Base-by-base conservation (phyloP, 2,888 invertebrate species). In the Dorcus hopei region DNA sequence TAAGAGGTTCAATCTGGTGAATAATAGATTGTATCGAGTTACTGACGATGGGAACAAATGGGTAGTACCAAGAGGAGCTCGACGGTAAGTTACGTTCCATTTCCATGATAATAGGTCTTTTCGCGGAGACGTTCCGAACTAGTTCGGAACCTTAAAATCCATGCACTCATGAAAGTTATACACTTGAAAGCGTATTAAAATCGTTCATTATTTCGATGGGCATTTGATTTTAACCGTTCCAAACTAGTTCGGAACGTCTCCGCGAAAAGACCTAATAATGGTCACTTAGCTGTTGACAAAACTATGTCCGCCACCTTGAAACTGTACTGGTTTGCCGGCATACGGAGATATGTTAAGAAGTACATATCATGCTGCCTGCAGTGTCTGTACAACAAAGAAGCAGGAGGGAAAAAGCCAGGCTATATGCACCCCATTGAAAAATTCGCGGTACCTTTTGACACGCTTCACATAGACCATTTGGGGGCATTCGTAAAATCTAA, bases 361-460 rank as follows among this genome's bases (percentile, higher is more conserved):
- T 72, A 74, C 52, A 68, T 73, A 11, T 14, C 14, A 14, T 14
- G 14, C 38, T 74, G 72, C 54, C 26, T 75, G 9, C 66, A 68
- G 23, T 72, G 72, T 54, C 52, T 67, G 50, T 74, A 73, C 62
- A 69, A 67, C 55, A 74, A 74, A 66, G 64, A 60, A 11, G 65
- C 65, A 38, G 51, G 66, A 54, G 68, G 67, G 6, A 67, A 65
- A 54, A 49, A 67, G 0, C n/a, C 54, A 68, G 1, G 69, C 55
- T 5, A 61, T 23, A 33, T 73, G 38, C 53, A 69, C 40, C 61
- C 62, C 3, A 66, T 66, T 9, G 60, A 61, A 42, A 70, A 67
- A 52, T 38, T 43, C n/a, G n/a, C 49, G 2, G 54, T 59, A 14
- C 72, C 70, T n/a, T 64, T 72, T 62, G 61, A 71, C 45, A 70